Conservation (phyloP, 92 coral and sea anemone species). For the Phenganax stokvisi region DNA sequence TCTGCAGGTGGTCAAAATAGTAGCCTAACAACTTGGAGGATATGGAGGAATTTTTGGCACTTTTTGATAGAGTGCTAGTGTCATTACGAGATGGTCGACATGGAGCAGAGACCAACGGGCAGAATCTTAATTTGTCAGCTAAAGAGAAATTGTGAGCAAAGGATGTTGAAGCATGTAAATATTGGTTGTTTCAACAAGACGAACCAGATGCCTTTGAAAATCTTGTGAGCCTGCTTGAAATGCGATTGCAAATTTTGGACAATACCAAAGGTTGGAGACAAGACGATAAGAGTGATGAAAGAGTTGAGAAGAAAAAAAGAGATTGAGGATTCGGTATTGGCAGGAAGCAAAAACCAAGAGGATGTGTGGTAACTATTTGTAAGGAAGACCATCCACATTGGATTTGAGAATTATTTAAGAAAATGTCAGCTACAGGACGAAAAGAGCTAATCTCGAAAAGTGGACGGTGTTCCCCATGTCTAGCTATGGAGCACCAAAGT, state of each 20-base stretch:
- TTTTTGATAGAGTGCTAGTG: background rate
- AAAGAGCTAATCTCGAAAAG: slow-evolving; percentile 10
- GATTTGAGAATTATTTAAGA: slow-evolving; percentile 1
- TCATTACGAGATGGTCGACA: background rate
- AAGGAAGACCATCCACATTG: slow-evolving; percentile 13
- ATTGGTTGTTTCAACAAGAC: slow-evolving; percentile 2
- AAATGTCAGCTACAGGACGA: background rate
- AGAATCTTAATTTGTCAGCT: slow-evolving; percentile 12
- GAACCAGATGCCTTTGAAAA: slow-evolving; percentile 1
- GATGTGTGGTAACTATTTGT: slow-evolving; percentile 28
- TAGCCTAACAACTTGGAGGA: background rate
- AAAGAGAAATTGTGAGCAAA: slow-evolving; percentile 13
- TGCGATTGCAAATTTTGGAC: slow-evolving; percentile 15
- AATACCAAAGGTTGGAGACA: background rate
- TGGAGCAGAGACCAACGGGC: background rate
- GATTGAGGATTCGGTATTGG: slow-evolving; percentile 4
- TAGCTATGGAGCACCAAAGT: background rate
- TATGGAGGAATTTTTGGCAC: background rate
- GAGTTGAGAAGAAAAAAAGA: background rate
- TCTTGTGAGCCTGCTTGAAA: slow-evolving; percentile 7
- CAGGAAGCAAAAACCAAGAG: slow-evolving; percentile 6
- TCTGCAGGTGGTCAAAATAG: background rate
- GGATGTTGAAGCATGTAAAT: slow-evolving; percentile 8
- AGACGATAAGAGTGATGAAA: background rate
- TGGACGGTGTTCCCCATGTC: background rate